A percentile compares a stretch with the other conserved stretches of the same genome.
Evolutionary conservation across 2,113 vertebrate species (phyloP).

Genomic region (Lepidothrix coronata): DNA sequence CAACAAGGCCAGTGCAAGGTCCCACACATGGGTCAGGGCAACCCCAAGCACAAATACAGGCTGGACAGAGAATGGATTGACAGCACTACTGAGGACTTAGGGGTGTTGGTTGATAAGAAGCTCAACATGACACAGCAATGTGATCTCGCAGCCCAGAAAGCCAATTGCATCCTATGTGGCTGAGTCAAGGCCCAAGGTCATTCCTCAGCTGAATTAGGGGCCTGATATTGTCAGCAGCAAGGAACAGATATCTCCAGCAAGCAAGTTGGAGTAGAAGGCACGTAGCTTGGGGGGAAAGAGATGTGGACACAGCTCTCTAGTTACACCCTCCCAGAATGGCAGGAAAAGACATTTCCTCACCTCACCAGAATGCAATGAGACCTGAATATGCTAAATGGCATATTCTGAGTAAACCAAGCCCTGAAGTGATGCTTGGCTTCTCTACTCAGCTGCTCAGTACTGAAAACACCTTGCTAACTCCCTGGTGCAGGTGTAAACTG

Average conservation of each 20-base stretch:
- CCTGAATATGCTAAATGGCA: background rate
- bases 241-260: background rate
- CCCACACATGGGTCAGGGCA: background rate
- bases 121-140: background rate
- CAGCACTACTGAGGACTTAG: background rate
- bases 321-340: background rate
- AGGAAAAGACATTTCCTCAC: background rate
- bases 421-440: background rate
- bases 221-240: background rate
- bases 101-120: background rate
- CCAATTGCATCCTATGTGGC: fast-evolving
- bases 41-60: background rate
- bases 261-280: fast-evolving
- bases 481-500: background rate
- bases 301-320: background rate
- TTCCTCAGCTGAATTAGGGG: background rate
- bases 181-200: background rate
- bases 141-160: background rate
- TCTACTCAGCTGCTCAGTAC: background rate
- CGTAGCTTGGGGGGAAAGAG: fast-evolving
- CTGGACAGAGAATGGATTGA: background rate
- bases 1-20: background rate
- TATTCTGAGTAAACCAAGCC: background rate
- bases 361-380: background rate
- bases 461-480: background rate